Conservation (phyloP, 1,140 invertebrate genomes). For the Antheraea pernyi region DNA sequence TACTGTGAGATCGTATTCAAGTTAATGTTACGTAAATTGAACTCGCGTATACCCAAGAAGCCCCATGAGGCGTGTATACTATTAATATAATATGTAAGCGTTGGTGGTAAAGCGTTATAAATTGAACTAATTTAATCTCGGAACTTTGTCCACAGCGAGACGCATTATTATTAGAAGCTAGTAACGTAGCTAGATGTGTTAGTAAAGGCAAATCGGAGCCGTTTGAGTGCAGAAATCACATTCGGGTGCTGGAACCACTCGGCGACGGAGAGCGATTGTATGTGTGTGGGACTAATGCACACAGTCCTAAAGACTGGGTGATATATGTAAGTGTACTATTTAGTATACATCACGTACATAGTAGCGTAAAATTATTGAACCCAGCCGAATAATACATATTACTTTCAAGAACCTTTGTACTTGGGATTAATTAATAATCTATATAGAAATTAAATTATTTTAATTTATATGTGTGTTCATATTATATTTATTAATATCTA, state of each 20-base stretch:
- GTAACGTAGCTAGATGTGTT: slow-evolving; percentile 87
- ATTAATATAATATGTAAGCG: not conserved
- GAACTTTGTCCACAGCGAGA: slow-evolving; percentile 81
- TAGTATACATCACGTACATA: not conserved
- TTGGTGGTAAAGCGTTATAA: not conserved
- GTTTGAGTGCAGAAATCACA: slow-evolving; percentile 92
- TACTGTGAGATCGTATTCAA: not conserved
- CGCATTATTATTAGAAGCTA: slow-evolving; percentile 85
- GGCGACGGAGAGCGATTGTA: slow-evolving; percentile 88
- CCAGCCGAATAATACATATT: too few species aligned
- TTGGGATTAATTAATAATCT: too few species aligned
- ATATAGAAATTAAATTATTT: too few species aligned
- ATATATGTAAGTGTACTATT: slow-evolving; percentile 85
- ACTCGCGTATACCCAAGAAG: not conserved
- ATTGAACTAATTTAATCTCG: slow-evolving; percentile 5
- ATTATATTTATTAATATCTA: too few species aligned
- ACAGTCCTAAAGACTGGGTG: slow-evolving; percentile 91
- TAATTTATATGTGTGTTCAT: too few species aligned
- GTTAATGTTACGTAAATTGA: not conserved
- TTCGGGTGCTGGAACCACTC: slow-evolving; percentile 90
- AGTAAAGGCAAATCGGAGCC: slow-evolving; percentile 90
- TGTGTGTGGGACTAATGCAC: slow-evolving; percentile 92
- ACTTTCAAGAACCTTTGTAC: too few species aligned
- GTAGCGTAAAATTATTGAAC: not conserved
- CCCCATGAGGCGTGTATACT: not conserved